Evolutionary conservation across 2,797 vertebrate genomes (phyloP), one percentile per base, ranked within the genome.

Genomic region (Lemur catta): DNA sequence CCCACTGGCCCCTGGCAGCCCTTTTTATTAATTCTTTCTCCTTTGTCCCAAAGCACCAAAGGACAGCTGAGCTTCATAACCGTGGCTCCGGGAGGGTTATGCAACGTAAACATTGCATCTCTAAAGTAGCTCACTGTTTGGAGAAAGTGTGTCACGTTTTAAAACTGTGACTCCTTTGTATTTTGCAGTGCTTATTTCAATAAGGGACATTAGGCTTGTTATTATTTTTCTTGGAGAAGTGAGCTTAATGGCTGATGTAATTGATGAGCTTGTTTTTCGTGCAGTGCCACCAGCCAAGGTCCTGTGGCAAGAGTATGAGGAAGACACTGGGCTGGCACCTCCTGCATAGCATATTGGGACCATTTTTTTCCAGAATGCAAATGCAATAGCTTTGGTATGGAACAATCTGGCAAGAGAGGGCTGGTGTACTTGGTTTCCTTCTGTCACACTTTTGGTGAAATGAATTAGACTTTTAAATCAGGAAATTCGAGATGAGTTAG

Each of bases 401-500:
- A 67, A 26, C 7, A 59, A 35, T 71, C 14, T 22, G 72, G 50
- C 30, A 92, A 52, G 50, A 59, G 4, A 63, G 28, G 41, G 79
- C 38, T 2, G 1, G 0, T 93, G 22, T 67, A 1, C 26, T 93
- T 88, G 10, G 24, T 88, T 80, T 90, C 41, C 61, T 97, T 95
- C 87, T 87, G 79, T 87, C 46, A 46, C 52, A 94, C 26, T 17
- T 57, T 65, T 69, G 82, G 48, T 48, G 41, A 79, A n/a, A 91
- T 2, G 4, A 85, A 86, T 71, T 69, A 88, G 93, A 81, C 71
- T 82, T 97, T 97, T 91, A 93, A 93, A 82, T 87, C 81, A 84
- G 61, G 75, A 95, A 78, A 57, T 28, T 67, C 0, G 1, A 55
- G 13, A 89, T 4, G 18, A 74, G 69, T 50, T 55, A 52, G 86